Conservation (phyloP, 2,888 invertebrate genomes). For the Idaea biselata region DNA sequence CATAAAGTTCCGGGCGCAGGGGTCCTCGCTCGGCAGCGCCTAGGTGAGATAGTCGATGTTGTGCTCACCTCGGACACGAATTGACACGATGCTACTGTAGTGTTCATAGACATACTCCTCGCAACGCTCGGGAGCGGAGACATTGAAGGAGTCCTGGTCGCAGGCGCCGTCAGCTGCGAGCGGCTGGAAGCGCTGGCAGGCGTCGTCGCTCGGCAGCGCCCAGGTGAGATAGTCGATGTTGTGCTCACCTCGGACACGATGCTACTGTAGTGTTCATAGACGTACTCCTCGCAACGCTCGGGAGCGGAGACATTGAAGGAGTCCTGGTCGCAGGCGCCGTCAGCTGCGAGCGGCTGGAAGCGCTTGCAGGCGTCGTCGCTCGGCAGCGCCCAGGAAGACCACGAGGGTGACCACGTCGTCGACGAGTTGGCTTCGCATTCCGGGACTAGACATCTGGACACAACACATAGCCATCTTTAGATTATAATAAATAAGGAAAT, state of each 20-base stretch:
- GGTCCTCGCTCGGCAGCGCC: too few relatives aligned
- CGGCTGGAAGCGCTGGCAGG: slow-evolving; percentile 44
- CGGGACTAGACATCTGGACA: slow-evolving; percentile 70
- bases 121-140: slow-evolving; percentile 52
- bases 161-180: slow-evolving; percentile 41
- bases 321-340: slow-evolving; percentile 44
- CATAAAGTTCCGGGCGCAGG: too few relatives aligned
- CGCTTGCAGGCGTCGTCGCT: slow-evolving; percentile 48
- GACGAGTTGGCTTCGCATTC: slow-evolving; percentile 69
- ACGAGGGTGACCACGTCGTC: slow-evolving; percentile 37
- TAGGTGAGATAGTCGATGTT: too few relatives aligned
- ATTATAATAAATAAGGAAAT: too few relatives aligned
- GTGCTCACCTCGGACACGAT: slow-evolving; percentile 75
- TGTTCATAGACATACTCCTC: slow-evolving; percentile 71
- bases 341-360: slow-evolving; percentile 29
- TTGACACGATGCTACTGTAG: slow-evolving; percentile 73
- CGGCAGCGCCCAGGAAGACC: slow-evolving; percentile 51
- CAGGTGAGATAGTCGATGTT: slow-evolving; percentile 19
- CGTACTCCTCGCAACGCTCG: slow-evolving; percentile 62
- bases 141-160: slow-evolving; percentile 54
- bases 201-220: slow-evolving; percentile 49
- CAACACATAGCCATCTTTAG: background rate
- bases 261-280: slow-evolving; percentile 72
- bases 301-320: slow-evolving; percentile 59
- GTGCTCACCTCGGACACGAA: too few relatives aligned